A percentile compares a stretch with the other conserved stretches of the same genome.
These are phyloP conservation scores for Microplitis mediator DNA, from an alignment of 1,140 invertebrate genomes.

Conservation along the genomic window DNA sequence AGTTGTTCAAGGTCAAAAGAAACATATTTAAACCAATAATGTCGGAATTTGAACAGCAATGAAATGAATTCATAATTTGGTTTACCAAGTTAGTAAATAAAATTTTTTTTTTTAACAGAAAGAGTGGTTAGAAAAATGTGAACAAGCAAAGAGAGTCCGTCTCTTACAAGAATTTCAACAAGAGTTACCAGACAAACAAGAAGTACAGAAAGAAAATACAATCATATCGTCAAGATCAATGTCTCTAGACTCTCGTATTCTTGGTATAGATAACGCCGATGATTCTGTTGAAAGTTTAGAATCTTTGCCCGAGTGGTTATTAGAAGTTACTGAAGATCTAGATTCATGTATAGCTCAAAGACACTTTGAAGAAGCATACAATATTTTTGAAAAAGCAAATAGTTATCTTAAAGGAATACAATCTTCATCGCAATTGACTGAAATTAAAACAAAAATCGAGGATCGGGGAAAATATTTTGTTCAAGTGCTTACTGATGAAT, in stretches of 20 bases:
- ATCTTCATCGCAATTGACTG: conserved; percentile 51
- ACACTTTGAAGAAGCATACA: conserved; percentile 94
- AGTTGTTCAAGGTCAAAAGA: no score
- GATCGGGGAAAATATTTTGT: conserved; percentile 78
- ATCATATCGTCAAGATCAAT: conserved; percentile 45
- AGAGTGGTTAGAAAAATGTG: conserved; percentile 94
- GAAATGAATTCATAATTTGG: neutral
- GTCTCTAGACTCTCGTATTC: conserved; percentile 51
- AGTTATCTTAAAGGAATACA: conserved; percentile 62
- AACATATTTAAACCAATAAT: no score
- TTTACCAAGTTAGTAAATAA: neutral
- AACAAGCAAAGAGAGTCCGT: conserved; percentile 87
- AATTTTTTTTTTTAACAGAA: conserved; percentile 64
- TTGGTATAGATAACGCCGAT: conserved; percentile 64
- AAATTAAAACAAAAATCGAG: conserved; percentile 58
- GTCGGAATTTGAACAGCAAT: no score
- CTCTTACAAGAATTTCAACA: conserved; percentile 67
- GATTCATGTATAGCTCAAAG: conserved; percentile 97
- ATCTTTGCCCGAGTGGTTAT: conserved; percentile 83
- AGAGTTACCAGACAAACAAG: conserved; percentile 33
- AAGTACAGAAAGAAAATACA: conserved; percentile 39
- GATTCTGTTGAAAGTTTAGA: conserved; percentile 59
- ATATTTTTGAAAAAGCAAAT: conserved; percentile 78
- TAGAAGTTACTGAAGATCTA: conserved; percentile 91
- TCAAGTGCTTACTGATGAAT: conserved; percentile 85